Evolutionary conservation across 2,113 vertebrate species (phyloP), one percentile per base, ranked within the genome.

Genomic region (Calidris pygmaea): DNA sequence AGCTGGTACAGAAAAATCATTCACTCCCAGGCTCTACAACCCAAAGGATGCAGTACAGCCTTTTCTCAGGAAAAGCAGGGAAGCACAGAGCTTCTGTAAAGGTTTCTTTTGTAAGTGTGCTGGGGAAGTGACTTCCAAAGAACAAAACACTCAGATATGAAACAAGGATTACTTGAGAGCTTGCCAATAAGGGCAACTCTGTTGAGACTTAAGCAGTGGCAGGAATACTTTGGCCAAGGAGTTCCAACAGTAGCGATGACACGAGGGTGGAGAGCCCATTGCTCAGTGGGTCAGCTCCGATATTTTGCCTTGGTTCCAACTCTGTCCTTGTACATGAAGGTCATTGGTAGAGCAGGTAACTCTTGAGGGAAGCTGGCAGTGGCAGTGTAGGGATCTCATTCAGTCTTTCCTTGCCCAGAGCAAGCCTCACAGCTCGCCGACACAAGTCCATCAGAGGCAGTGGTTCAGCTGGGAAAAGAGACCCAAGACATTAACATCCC

Each of bases 291-390:
- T 30, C 65, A 85, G 95, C 87, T 48, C 93, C 91, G 47, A 43
- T 27, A 34, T 30, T 19, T 4, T 23, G 65, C 43, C 63, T 29
- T 81, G 91, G 63, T 27, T 81, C 87, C 60, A 56, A 53, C 79
- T 90, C 39, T 11, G 2, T 92, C 37, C 85, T n/a, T 55, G 45
- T 70, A 39, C 76, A 45, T 2, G 3, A 32, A 60, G 52, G 74
- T 99, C 99, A 99, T 97, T 99, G 99, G 98, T 99, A 99, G 84
- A 99, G 99, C 97, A 99, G 98, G 98, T 99, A 99, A 97, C 98
- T 99, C 98, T 99, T 99, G 96, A 99, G 99, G 73, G 99, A 98
- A 39, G 98, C 99, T 0, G 99, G 99, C 95, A 99, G 98, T 21
- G 99, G 99, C 94, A 99, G 98, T 2, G 97, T 83, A 29, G 98